A percentile compares a stretch with the other conserved stretches of the same genome.
Evolutionary conservation across 2,888 invertebrate genomes (phyloP).

Genomic region (Phalangium opilio): DNA sequence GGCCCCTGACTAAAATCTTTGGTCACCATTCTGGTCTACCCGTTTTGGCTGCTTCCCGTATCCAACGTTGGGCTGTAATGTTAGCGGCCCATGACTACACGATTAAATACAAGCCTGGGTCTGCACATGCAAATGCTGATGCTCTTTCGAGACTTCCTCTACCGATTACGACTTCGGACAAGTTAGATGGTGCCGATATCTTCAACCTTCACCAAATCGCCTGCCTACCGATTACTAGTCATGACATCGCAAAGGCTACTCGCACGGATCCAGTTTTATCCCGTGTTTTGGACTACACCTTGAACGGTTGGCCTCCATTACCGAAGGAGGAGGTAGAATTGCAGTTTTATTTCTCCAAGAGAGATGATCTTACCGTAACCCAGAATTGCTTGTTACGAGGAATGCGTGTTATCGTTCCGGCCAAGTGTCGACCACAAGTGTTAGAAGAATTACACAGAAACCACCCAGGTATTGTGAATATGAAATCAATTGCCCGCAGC

Average conservation of each 20-base stretch:
- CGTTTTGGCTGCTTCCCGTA: too few relatives aligned
- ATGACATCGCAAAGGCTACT: constrained; percentile 3
- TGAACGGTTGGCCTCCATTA: constrained; percentile 5
- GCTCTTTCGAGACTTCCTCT: constrained; percentile 3
- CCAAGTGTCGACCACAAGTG: too few relatives aligned
- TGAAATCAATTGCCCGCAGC: background rate
- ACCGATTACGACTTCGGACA: background rate
- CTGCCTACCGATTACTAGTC: too few relatives aligned
- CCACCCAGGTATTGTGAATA: background rate
- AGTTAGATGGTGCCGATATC: too few relatives aligned
- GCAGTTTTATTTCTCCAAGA: background rate
- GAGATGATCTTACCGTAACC: constrained; percentile 1
- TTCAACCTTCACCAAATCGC: too few relatives aligned
- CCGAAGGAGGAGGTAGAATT: constrained; percentile 1
- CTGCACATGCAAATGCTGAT: constrained; percentile 3
- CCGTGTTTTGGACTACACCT: background rate
- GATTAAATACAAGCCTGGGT: constrained; percentile 2
- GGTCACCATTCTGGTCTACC: too few relatives aligned
- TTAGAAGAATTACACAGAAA: background rate
- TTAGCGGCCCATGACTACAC: background rate
- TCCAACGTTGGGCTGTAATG: too few relatives aligned
- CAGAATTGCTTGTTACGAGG: constrained; percentile 4
- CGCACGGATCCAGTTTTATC: constrained; percentile 3
- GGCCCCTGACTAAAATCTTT: too few relatives aligned
- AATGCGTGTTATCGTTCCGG: too few relatives aligned